Evolutionary conservation across 1,140 invertebrate genomes (phyloP), one percentile per base, ranked within the genome.

Genomic region (Globodera rostochiensis): DNA sequence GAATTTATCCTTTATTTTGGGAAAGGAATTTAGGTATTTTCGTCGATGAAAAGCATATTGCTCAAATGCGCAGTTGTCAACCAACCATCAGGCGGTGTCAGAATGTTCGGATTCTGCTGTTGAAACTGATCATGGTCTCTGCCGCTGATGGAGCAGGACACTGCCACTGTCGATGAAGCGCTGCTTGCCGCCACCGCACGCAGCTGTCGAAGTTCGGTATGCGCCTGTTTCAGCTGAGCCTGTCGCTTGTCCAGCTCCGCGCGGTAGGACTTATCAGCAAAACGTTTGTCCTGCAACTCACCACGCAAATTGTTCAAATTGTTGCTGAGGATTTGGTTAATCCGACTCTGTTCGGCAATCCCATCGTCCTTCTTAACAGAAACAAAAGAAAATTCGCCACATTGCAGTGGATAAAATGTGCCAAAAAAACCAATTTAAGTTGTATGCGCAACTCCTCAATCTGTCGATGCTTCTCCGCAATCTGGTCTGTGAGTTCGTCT

Each of bases 401-500:
- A 15, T 45, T 13, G 21, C 13, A 73, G 49, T 73, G 11, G 19
- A 67, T 75, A 46, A 36, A 47, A 13, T 71, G 9, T 7, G 69
- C 46, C 13, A 9, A 45, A 13, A 21, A 8, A 9, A 79, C 69
- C 77, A 57, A 21, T 19, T n/a, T n/a, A 11, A 64, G 50, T 47
- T 21, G 69, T 6, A 19, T 25, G 25, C 46, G 60, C 60, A 79
- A 19, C 21, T 69, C 50, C 9, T 36, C 67, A 21, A 79, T 79
- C 6, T 71, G 9, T 4, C 25, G 57, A n/a, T 19, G 21, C 11
- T 70, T 67, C 0, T 71, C 21, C 5, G 67, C 77, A 47, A 70
- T 79, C 46, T 79, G 57, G 13, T 79, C 67, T 25, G 67, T 57
- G 13, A 79, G 73, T 50, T 49, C 73, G 21, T 47, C 50, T 13